Base-by-base conservation (phyloP, 2,888 invertebrate genomes). In the Boloria selene region DNA sequence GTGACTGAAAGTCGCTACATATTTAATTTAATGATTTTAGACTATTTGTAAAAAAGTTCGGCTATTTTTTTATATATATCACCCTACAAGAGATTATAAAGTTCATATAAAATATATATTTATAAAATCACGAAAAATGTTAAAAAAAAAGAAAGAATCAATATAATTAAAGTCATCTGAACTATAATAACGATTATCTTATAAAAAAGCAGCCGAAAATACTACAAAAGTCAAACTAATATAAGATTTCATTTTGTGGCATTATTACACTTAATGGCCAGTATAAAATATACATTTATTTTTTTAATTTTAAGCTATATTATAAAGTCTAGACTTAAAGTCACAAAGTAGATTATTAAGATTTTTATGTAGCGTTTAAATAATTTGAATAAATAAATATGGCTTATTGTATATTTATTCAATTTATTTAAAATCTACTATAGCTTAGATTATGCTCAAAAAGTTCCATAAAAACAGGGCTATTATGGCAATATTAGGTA, bases 401-500 rank as follows among this genome's bases (percentile, higher is more conserved):
- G 18, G 6, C 38, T 5, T 17, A 1, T 38, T 16, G 18, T 3
- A 13, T 18, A 10, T 38, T 38, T 38, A 38, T 1, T 38, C 22
- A 56, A 22, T 10, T 56, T 44, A n/a, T 56, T 44, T 47, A 10
- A 55, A 56, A 22, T 17, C 16, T 55, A 50, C 0, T 26, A 31
- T n/a, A 47, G 38, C 5, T 54, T n/a, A 56, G 44, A 13, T 50
- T 18, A 74, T 73, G 78, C 77, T 78, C 76, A 78, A 79, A 77
- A 71, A 73, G 62, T 65, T 75, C 72, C 69, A 75, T 68, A 72
- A 64, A 74, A 77, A 84, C 83, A 83, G 84, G 86, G 86, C 82
- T 75, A 68, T 74, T 77, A 82, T 83, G 81, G 87, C 87, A 88
- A 88, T 88, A 88, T 77, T 87, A 87, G 85, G 65, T 67, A 22